These are phyloP conservation scores for Crenichthys baileyi DNA, from an alignment of 2,797 vertebrate species.

Conservation along the genomic window DNA sequence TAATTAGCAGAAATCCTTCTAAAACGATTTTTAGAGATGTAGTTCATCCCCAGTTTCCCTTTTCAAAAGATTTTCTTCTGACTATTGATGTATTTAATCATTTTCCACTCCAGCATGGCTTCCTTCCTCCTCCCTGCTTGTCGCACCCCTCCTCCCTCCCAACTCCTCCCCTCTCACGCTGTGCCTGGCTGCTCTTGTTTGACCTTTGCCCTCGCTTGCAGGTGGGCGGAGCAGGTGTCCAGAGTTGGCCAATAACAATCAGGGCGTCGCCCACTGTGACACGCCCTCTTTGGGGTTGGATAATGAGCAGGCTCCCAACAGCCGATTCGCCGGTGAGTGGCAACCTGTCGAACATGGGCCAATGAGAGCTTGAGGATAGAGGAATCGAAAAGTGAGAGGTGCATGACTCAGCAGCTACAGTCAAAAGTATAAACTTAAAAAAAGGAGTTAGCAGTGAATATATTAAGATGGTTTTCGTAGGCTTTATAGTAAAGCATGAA, in stretches of 20 bases:
- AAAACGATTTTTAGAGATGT: background rate
- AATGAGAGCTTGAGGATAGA: constrained; percentile 69
- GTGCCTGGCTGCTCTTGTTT: constrained; percentile 88
- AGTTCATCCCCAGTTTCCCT: background rate
- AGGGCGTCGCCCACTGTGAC: constrained; percentile 87
- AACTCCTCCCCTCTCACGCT: constrained; percentile 49
- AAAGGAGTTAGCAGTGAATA: background rate
- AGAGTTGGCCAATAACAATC: constrained; percentile 99
- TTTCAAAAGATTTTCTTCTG: constrained; percentile 5
- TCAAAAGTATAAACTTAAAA: background rate
- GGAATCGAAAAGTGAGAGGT: constrained; percentile 31
- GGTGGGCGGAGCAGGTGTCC: constrained; percentile 96
- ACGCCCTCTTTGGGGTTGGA: constrained; percentile 97
- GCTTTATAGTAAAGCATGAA: constrained; percentile 42
- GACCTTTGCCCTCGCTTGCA: constrained; percentile 96
- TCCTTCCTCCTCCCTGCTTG: constrained; percentile 55
- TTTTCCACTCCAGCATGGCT: constrained; percentile 64
- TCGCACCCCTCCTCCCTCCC: constrained; percentile 36
- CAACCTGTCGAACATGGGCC: constrained; percentile 91
- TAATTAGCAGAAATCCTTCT: background rate
- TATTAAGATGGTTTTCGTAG: constrained; percentile 16
- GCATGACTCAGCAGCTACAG: constrained; percentile 39
- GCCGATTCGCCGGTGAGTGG: constrained; percentile 99
- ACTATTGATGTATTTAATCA: constrained; percentile 20
- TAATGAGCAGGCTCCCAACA: constrained; percentile 98